Evolutionary conservation across 2,797 vertebrate genomes (phyloP).

Genomic region (Potorous gilbertii): DNA sequence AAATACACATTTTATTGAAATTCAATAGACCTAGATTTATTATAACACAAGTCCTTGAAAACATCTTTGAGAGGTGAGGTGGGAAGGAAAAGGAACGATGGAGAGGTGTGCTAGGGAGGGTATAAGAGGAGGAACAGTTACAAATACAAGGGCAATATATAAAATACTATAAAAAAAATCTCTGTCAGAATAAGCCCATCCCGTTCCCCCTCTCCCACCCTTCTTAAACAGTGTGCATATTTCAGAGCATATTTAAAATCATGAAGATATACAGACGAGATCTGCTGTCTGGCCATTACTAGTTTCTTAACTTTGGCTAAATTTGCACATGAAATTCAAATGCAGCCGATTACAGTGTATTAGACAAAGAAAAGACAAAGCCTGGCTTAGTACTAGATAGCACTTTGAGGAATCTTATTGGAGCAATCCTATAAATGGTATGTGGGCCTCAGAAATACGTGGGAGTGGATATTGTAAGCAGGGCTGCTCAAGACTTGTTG

Average conservation of each 20-base stretch:
- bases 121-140: not conserved
- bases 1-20: not conserved
- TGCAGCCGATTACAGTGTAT: not conserved
- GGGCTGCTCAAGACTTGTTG: not conserved
- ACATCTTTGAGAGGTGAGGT: not conserved
- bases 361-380: not conserved
- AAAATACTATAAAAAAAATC: not conserved
- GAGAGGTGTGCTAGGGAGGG: not conserved
- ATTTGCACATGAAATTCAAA: not conserved
- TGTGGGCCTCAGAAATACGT: not conserved
- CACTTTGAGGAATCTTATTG: fast-evolving
- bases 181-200: constrained; percentile 6
- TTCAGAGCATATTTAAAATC: not conserved
- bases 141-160: not conserved
- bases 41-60: constrained; percentile 14
- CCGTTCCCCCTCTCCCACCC: not conserved
- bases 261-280: not conserved
- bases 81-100: not conserved
- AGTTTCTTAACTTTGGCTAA: not conserved
- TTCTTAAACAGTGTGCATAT: not conserved
- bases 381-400: not conserved
- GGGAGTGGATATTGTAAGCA: fast-evolving
- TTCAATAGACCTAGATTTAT: not conserved
- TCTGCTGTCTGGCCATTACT: not conserved
- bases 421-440: no score